Conservation (phyloP, 2,797 vertebrate species). For the Mastacembelus armatus region DNA sequence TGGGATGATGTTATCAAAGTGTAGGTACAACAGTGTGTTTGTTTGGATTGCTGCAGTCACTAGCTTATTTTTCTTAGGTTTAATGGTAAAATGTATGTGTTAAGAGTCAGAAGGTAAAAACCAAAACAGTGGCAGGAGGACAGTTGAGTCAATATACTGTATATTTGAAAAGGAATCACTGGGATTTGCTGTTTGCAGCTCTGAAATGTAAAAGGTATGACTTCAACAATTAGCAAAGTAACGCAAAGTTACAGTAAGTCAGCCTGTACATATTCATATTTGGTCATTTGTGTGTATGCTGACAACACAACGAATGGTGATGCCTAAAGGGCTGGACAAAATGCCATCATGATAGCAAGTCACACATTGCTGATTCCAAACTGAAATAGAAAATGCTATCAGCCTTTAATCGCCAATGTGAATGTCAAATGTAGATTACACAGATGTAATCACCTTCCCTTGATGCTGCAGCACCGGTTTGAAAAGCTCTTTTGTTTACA, state of each 20-base stretch:
- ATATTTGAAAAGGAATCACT: no score
- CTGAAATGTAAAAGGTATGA: slow-evolving; percentile 4
- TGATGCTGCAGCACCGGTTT: slow-evolving; percentile 23
- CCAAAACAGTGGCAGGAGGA: background rate
- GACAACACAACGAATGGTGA: slow-evolving; percentile 35
- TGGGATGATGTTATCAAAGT: slow-evolving; percentile 50
- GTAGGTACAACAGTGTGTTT: background rate
- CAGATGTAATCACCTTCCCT: slow-evolving; percentile 69
- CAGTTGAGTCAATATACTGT: no score
- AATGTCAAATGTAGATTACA: slow-evolving; percentile 82
- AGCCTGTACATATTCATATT: slow-evolving; percentile 2
- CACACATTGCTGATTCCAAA: slow-evolving; percentile 56
- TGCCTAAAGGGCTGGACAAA: slow-evolving; percentile 68
- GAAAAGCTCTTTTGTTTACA: slow-evolving; percentile 60
- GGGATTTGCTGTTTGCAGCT: slow-evolving; percentile 2
- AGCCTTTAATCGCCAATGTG: slow-evolving; percentile 64
- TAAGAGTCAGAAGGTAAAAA: slow-evolving; percentile 10
- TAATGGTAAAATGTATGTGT: background rate
- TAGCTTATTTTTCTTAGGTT: slow-evolving; percentile 13
- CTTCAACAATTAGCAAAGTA: background rate
- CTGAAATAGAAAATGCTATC: slow-evolving; percentile 72
- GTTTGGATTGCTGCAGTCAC: slow-evolving; percentile 3
- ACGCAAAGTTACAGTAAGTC: background rate
- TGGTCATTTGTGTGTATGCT: background rate
- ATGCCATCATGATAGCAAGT: slow-evolving; percentile 79